Evolutionary conservation across 2,888 invertebrate species (phyloP).

Genomic region (Aspidiotus destructor): DNA sequence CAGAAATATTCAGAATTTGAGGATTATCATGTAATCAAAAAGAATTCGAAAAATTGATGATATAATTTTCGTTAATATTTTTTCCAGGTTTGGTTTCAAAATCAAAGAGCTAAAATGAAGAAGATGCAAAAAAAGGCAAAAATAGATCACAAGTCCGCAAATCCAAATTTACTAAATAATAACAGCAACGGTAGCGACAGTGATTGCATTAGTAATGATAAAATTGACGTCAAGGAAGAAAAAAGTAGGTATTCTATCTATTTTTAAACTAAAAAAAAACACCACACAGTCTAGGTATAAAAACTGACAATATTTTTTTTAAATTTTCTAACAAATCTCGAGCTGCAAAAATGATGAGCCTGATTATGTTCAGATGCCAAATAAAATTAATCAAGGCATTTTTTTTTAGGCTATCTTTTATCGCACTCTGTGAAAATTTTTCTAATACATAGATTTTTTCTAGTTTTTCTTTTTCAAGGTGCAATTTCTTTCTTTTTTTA

Average conservation of each 20-base stretch:
- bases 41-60: no score
- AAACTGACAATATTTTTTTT: not conserved
- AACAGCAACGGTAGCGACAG: slow-evolving; percentile 41
- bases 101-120: slow-evolving; percentile 56
- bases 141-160: slow-evolving; percentile 44
- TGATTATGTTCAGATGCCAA: no score
- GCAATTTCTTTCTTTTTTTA: no score
- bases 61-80: not conserved
- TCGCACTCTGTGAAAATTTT: no score
- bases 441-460: no score
- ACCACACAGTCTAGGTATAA: not conserved
- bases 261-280: not conserved
- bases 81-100: slow-evolving; percentile 54
- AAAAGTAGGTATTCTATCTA: slow-evolving; percentile 46
- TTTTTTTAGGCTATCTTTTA: no score
- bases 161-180: slow-evolving; percentile 33
- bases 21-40: no score
- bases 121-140: slow-evolving; percentile 57
- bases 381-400: no score
- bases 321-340: not conserved
- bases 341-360: no score
- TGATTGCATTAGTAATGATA: slow-evolving; percentile 44
- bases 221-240: slow-evolving; percentile 47
- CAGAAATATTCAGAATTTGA: no score
- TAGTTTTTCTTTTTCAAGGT: no score